Evolutionary conservation across 2,113 vertebrate genomes (phyloP), one percentile per base, ranked within the genome.

Genomic region (Polypterus bichir): DNA sequence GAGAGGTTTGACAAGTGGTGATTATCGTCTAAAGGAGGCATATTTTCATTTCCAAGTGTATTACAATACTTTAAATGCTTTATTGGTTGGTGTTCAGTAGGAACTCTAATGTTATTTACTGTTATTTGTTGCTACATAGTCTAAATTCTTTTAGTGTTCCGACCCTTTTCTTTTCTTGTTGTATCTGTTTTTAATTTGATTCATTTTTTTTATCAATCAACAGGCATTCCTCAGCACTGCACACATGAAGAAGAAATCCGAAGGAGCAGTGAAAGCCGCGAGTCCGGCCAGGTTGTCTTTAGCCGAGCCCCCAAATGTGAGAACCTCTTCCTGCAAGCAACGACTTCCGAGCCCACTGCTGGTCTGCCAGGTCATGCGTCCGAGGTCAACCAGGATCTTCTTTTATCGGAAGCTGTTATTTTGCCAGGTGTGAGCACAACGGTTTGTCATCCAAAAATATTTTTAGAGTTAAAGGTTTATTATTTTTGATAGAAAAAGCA

Each of bases 311-410:
- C 62, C 5, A 45, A 10, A n/a, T 6, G 70, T 6, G 68, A 67
- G 7, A 59, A 9, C 8, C 49, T 66, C 10, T 60, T 64, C 2
- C 47, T 55, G 4, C 49, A 68, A 3, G 66, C 49, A 48, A 61
- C 67, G 10, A 46, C 66, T 3, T 65, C 44, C 54, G 73, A 73
- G 54, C 61, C 59, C n/a, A 47, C 45, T 44, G 9, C 46, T n/a
- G 62, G 61, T 1, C 63, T 75, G 44, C 80, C 83, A 48, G 76
- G 66, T 49, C 71, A 72, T 46, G 68, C 76, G 58, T 76, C 84
- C 60, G 82, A 83, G 53, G 67, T 87, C 65, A 83, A 77, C 65
- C 75, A 76, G 47, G 83, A 84, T 46, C 77, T 90, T 64, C 78
- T 91, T 57, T 68, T 74, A n/a, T 89, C 86, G 0, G 86, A 83